Base-by-base conservation (phyloP, 2,888 invertebrate genomes). In the Apantesis nais region DNA sequence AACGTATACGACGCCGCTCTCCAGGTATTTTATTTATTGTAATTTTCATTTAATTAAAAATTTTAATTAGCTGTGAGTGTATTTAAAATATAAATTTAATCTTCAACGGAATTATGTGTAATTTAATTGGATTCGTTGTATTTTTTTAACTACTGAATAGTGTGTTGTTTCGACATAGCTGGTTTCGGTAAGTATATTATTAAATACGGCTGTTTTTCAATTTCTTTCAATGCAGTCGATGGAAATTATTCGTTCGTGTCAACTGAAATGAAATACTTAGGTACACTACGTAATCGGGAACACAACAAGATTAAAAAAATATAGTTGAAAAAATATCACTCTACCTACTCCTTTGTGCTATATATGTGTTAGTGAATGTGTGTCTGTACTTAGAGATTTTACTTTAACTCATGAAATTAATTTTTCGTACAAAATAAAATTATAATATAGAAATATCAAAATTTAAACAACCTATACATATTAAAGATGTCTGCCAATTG, bases 401-500 rank as follows among this genome's bases (percentile, higher is more conserved):
- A 44, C 16, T 44, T 44, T 44, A 44, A 19, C 19, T 44, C 3
- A 44, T 44, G 3, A 41, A 16, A 41, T 41, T 16, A 41, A 14
- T 41, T 41, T 19, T 44, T n/a, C n/a, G 19, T 0, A 44, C 16
- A 19, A 19, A 44, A 7, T 44, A 16, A 19, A 48, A 48, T 34
- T 34, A 34, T 34, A 34, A 44, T 29, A 7, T 58, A 41, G 29
- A 29, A 7, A 29, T 34, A 44, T 62, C 11, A 63, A 68, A 31
- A 34, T 9, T 31, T n/a, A 64, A 71, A 55, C 81, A 75, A 0
- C 60, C 78, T 77, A 71, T 81, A 73, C 48, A 68, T 52, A 74
- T 55, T 78, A 78, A 80, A 77, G 79, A 71, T 58, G 66, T 72
- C 48, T 70, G 71, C 75, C 81, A 78, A 80, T 80, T 76, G 81